phyloP scores from a whole-genome alignment of 2,888 invertebrate genomes.

The Cosmorhoe ocellata region DNA sequence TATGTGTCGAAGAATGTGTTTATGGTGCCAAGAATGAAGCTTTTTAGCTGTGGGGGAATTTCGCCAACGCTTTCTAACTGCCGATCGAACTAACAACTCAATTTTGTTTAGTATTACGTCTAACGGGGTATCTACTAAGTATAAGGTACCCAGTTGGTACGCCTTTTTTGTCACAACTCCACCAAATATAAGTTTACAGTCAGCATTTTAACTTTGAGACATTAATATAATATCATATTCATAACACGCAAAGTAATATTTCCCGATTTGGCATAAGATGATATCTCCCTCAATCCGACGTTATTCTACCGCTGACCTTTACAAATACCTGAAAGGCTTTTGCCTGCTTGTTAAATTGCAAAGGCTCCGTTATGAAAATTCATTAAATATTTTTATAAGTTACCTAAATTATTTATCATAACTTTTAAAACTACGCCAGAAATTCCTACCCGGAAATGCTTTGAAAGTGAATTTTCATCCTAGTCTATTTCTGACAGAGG shows the following conservation, averaged over 20 bases:
- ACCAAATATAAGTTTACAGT: too few relatives aligned
- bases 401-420: conserved; percentile 52
- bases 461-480: neutral
- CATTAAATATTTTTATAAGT: conserved; percentile 54
- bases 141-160: too few relatives aligned
- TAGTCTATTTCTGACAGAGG: neutral
- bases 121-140: neutral
- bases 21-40: conserved; percentile 77
- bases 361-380: conserved; percentile 62
- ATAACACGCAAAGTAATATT: conserved; percentile 21
- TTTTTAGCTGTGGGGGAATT: conserved; percentile 58
- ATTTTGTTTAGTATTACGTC: conserved; percentile 32
- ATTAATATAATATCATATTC: too few relatives aligned
- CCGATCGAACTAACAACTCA: conserved; percentile 42
- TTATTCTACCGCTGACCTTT: conserved; percentile 44
- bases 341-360: conserved; percentile 51
- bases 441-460: conserved; percentile 15
- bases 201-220: too few relatives aligned
- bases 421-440: conserved; percentile 48
- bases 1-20: conserved; percentile 81
- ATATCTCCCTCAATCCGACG: conserved; percentile 36
- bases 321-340: conserved; percentile 45
- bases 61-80: conserved; percentile 37
- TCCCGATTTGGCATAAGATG: conserved; percentile 35
- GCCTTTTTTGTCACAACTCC: too few relatives aligned